A percentile compares a stretch with the other conserved stretches of the same genome.
Evolutionary conservation across 2,888 invertebrate genomes (phyloP).

Genomic region (Drosophila anomelani): DNA sequence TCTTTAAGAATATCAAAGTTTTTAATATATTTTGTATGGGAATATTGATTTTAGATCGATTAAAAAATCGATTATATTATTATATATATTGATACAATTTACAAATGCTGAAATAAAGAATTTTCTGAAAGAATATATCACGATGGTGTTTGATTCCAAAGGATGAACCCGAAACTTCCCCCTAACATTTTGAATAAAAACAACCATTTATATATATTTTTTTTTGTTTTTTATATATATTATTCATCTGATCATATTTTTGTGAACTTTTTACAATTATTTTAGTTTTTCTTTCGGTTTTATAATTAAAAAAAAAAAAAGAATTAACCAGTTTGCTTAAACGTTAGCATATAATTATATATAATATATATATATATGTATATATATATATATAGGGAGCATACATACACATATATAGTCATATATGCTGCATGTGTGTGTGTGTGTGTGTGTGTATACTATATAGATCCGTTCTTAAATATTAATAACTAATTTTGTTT

Average conservation of each 20-base stretch:
- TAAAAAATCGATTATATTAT: too few species aligned
- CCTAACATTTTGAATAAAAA: slow-evolving; percentile 19
- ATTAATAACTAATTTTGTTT: slow-evolving; percentile 65
- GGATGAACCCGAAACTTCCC: not conserved
- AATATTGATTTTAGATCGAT: too few species aligned
- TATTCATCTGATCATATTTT: slow-evolving; percentile 80
- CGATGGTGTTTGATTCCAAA: too few species aligned
- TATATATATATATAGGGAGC: slow-evolving; percentile 35
- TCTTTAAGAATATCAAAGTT: not conserved
- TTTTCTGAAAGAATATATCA: too few species aligned
- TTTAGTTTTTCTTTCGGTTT: slow-evolving; percentile 63
- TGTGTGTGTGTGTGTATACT: slow-evolving; percentile 9
- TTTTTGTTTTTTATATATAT: slow-evolving; percentile 69
- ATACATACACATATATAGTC: slow-evolving; percentile 30
- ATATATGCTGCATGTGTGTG: slow-evolving; percentile 22
- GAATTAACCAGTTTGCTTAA: slow-evolving; percentile 77
- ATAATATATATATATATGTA: slow-evolving; percentile 19
- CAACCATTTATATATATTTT: slow-evolving; percentile 4
- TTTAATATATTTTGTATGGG: not conserved
- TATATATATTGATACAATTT: too few species aligned
- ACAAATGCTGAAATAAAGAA: too few species aligned
- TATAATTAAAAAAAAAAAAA: slow-evolving; percentile 74
- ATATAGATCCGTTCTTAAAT: slow-evolving; percentile 63
- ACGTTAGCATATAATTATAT: slow-evolving; percentile 54
- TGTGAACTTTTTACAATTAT: slow-evolving; percentile 80